phyloP scores from a whole-genome alignment of 2,113 vertebrate species.

The Sialia sialis region DNA sequence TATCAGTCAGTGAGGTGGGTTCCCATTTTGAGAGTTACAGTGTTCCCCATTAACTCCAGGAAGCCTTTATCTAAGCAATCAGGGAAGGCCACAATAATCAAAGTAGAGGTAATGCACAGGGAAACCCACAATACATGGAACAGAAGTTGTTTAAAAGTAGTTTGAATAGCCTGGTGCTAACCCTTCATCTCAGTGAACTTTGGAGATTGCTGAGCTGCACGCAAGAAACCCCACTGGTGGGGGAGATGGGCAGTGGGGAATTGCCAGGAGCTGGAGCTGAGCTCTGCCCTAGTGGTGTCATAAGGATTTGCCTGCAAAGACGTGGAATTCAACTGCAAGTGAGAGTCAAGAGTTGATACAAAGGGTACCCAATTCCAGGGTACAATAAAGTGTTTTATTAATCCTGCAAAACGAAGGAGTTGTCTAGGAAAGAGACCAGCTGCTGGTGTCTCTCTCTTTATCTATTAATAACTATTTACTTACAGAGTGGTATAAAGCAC shows the following conservation, averaged over 20 bases:
- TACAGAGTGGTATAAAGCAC: not conserved
- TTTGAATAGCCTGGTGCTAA: not conserved
- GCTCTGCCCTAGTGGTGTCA: not conserved
- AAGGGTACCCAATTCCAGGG: fast-evolving
- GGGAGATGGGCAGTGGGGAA: not conserved
- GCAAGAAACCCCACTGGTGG: not conserved
- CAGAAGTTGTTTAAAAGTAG: not conserved
- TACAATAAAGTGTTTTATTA: not conserved
- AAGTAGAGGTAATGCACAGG: not conserved
- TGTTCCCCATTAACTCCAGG: not conserved
- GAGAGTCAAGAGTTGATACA: not conserved
- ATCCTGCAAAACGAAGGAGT: not conserved
- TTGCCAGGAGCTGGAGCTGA: not conserved
- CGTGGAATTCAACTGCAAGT: not conserved
- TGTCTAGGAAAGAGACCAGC: not conserved
- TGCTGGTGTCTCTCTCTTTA: not conserved
- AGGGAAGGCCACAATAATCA: not conserved
- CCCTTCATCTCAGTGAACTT: not conserved
- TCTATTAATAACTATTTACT: not conserved
- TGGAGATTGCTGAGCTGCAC: not conserved
- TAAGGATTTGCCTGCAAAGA: not conserved
- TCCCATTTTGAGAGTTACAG: not conserved
- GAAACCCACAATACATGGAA: not conserved
- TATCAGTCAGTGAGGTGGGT: not conserved
- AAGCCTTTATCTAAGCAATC: not conserved